Base-by-base conservation (phyloP, 2,888 invertebrate genomes). In the Brachynemurus nebulosus region DNA sequence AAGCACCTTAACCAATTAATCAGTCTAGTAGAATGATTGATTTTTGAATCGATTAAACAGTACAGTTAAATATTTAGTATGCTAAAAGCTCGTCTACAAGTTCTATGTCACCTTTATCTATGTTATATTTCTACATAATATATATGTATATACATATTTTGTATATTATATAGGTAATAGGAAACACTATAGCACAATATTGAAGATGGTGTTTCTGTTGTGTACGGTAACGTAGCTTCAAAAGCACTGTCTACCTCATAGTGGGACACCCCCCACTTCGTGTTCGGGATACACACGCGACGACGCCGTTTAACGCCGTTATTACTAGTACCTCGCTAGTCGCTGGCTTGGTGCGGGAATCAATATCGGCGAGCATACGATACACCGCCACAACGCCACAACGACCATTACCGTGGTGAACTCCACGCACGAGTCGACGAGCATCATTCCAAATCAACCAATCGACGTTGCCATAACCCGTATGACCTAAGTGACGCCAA, bases 291-390 rank as follows among this genome's bases (percentile, higher is more conserved):
- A 48, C 45, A 46, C 50, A 48, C 49, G 47, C 36, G 38, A 45
- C 25, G 47, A 27, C 34, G 18, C 35, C 18, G 18, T 36, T 36
- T 17, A 17, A 4, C 18, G 18, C 36, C 19, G 12, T 3, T 27
- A 27, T 27, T n/a, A n/a, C n/a, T n/a, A n/a, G n/a, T n/a, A n/a
- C n/a, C n/a, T n/a, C n/a, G n/a, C n/a, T n/a, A n/a, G n/a, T 30
- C 30, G 30, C 30, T 30, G 45, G 50, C 30, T 14, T 30, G 52
- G 47, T 57, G 57, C 57, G 57, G 54, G 50, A 56, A 57, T 57
- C 57, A 56, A 57, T 57, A 57, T 52, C 45, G 47, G 48, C 47
- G 42, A 46, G 50, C 49, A 50, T 45, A 44, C 44, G 36, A 23
- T 12, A 17, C 39, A 12, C 20, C 12, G n/a, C 39, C 12, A 12